Conservation (phyloP, 2,888 invertebrate genomes). For the Mesoligia furuncula region DNA sequence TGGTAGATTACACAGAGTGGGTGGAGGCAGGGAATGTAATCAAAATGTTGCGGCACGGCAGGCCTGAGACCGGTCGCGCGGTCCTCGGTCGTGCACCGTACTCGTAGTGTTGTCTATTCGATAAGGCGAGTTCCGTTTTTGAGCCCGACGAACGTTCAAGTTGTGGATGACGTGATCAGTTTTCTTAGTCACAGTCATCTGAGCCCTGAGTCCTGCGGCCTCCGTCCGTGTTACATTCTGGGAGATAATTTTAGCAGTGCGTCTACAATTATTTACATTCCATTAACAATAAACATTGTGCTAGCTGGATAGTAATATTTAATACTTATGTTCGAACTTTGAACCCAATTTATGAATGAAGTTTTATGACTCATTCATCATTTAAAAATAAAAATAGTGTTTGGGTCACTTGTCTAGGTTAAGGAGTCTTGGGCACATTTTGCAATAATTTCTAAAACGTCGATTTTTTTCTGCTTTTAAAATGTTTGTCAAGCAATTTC, state of each 20-base stretch:
- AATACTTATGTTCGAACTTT: constrained; percentile 45
- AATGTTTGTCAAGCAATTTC: neutral
- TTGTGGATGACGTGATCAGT: constrained; percentile 29
- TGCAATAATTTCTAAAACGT: neutral
- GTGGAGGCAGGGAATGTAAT: constrained; percentile 81
- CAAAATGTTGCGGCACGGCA: constrained; percentile 68
- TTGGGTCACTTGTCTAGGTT: neutral
- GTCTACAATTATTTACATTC: constrained; percentile 43
- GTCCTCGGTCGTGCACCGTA: constrained; percentile 51
- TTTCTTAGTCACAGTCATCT: constrained; percentile 2
- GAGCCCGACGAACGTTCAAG: constrained; percentile 29
- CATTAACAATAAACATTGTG: constrained; percentile 38
- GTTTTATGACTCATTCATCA: constrained; percentile 18
- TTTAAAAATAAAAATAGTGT: neutral
- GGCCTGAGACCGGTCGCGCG: constrained; percentile 66
- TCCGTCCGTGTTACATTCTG: constrained; percentile 24
- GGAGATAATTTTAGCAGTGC: constrained; percentile 33
- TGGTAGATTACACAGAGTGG: constrained; percentile 73
- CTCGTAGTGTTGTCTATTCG: constrained; percentile 51
- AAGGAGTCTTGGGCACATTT: neutral
- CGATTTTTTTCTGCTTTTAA: neutral
- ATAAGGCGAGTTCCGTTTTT: constrained; percentile 48
- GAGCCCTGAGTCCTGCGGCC: constrained; percentile 5
- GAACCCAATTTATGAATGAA: constrained; percentile 46
- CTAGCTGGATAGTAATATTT: constrained; percentile 1